Percentiles rank a stretch among this genome's conserved stretches.
Evolutionary conservation across 2,113 vertebrate genomes (phyloP).

Genomic region (Elgaria multicarinata): DNA sequence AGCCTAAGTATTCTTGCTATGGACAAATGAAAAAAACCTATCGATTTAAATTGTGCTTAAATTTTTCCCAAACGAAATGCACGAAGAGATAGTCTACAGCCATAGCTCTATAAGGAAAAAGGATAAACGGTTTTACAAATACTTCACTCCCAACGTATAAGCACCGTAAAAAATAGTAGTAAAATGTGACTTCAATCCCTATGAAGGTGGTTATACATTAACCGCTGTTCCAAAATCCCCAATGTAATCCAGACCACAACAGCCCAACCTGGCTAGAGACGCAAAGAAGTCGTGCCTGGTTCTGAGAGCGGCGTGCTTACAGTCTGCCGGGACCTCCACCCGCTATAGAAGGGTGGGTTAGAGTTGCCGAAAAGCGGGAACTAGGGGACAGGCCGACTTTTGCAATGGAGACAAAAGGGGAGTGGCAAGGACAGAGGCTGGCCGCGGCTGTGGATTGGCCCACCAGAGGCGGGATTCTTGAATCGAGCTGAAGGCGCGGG

Average conservation of each 20-base stretch:
- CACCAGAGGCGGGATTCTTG: background rate
- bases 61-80: background rate
- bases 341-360: background rate
- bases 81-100: too few species aligned
- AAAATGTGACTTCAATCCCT: background rate
- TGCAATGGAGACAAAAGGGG: too few species aligned
- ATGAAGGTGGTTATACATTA: background rate
- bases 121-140: background rate
- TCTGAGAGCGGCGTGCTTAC: rapidly evolving
- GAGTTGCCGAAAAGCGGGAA: background rate
- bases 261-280: background rate
- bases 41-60: background rate
- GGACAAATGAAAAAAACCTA: background rate
- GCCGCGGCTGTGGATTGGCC: background rate
- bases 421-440: too few species aligned
- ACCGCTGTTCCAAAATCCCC: background rate
- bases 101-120: background rate
- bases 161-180: too few species aligned
- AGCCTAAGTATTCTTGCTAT: background rate
- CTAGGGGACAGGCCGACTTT: too few species aligned
- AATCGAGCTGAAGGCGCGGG: background rate
- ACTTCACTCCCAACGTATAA: too few species aligned
- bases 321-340: too few species aligned
- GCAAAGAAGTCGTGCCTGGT: too few species aligned
- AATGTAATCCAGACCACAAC: background rate